Percentiles rank a stretch among this genome's conserved stretches.
phyloP scores from a whole-genome alignment of 2,888 invertebrate genomes.

The Dendrolimus pini region DNA sequence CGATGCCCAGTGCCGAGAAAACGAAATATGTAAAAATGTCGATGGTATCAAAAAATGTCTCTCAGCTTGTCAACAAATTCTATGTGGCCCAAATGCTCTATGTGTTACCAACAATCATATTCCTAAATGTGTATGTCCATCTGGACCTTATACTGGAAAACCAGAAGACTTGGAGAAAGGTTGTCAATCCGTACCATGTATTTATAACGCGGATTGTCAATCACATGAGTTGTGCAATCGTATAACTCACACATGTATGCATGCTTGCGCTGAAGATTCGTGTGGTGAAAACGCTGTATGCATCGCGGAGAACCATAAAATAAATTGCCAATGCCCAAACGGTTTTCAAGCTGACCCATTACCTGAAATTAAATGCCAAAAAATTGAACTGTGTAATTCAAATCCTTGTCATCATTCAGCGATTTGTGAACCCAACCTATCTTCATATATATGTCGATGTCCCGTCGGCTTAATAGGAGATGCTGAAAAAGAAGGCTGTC shows the following conservation, averaged over 20 bases:
- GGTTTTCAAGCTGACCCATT: conserved; percentile 88
- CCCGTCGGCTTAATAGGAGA: conserved; percentile 87
- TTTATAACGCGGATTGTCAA: conserved; percentile 91
- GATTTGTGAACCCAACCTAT: conserved; percentile 81
- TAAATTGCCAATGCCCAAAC: conserved; percentile 90
- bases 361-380: conserved; percentile 88
- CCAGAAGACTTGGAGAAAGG: conserved; percentile 86
- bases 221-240: conserved; percentile 88
- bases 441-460: conserved; percentile 87
- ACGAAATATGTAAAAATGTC: conserved; percentile 83
- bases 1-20: conserved; percentile 90
- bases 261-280: conserved; percentile 87
- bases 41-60: conserved; percentile 81
- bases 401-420: conserved; percentile 90
- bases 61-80: conserved; percentile 85
- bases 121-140: conserved; percentile 92
- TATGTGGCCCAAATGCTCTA: conserved; percentile 91
- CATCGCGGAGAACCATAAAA: conserved; percentile 88
- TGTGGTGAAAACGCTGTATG: conserved; percentile 94
- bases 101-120: conserved; percentile 94
- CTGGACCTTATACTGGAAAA: conserved; percentile 90
- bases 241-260: conserved; percentile 87
- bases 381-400: conserved; percentile 83
- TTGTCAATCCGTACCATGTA: conserved; percentile 88
- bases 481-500: conserved; percentile 84